Base-by-base conservation (phyloP, 2,797 vertebrate genomes). In the Anguilla megastoma region DNA sequence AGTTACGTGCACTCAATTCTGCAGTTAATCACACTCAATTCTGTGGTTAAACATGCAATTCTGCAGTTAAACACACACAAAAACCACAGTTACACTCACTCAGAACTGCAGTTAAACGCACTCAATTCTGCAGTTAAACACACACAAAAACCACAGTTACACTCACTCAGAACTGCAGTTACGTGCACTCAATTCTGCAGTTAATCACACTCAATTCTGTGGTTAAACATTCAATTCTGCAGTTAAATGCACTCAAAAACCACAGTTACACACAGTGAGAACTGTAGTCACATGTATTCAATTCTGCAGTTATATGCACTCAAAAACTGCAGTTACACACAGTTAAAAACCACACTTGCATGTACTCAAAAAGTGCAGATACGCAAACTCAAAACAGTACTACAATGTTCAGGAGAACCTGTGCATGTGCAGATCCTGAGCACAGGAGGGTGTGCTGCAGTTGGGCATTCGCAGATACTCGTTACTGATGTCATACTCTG, bases 71-170 rank as follows among this genome's bases (percentile, higher is more conserved):
- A n/a, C 24, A 1, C 60, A 63, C 60, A n/a, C 60, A 63, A 63
- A 45, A 3, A 63, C 21, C 24, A 21, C 60, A 63, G 60, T n/a
- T 66, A 21, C 0, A 24, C 60, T 6, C 60, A 63, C 60, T 24
- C 60, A 63, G n/a, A 4, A 24, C n/a, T n/a, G n/a, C n/a, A n/a
- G n/a, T n/a, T n/a, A n/a, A 0, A 24, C 24, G 5, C 18, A 63
- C 18, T 21, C 3, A 63, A 2, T n/a, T 45, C 84, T 56, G 50
- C 24, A 16, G 52, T 54, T 54, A 54, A 1, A 12, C 36, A 54
- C 76, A 48, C 48, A 54, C 63, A 83, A 50, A 50, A 0, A 7
- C 71, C 71, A 82, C 30, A 87, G 24, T 82, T 85, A n/a, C 87
- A 88, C 18, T 0, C 10, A 4, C 30, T 33, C 9, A 52, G 3